A percentile compares a stretch with the other conserved stretches of the same genome.
Conservation (phyloP, 2,888 invertebrate species). For the Unio delphinus region DNA sequence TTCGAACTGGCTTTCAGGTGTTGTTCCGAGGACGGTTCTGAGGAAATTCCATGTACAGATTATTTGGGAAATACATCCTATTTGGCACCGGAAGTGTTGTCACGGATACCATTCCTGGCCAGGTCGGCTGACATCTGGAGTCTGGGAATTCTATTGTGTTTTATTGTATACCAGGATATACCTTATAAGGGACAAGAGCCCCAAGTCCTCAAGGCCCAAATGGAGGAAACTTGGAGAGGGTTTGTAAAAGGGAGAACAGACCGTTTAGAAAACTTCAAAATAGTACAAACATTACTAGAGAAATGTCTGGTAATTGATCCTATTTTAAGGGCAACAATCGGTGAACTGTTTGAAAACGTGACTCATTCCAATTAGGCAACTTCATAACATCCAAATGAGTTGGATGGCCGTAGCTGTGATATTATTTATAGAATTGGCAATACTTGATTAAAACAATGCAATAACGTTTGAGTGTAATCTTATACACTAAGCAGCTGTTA, state of each 20-base stretch:
- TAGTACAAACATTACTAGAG: too few species aligned
- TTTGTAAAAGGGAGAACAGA: conserved; percentile 5
- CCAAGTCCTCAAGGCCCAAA: conserved; percentile 17
- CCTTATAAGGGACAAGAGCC: conserved; percentile 24
- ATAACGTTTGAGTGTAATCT: too few species aligned
- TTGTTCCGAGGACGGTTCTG: not conserved
- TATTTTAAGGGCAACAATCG: too few species aligned
- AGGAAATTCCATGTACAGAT: conserved; percentile 32
- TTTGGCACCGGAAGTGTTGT: conserved; percentile 28
- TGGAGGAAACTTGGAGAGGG: conserved; percentile 14
- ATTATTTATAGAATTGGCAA: too few species aligned
- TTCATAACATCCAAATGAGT: too few species aligned
- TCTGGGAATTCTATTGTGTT: conserved; percentile 32
- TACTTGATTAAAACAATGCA: too few species aligned
- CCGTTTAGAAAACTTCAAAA: too few species aligned
- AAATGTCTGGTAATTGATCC: too few species aligned
- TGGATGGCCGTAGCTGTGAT: too few species aligned
- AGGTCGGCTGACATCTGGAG: conserved; percentile 44
- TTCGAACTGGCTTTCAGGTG: conserved; percentile 41
- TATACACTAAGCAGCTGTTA: too few species aligned
- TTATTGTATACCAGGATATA: conserved; percentile 19
- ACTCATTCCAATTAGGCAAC: too few species aligned
- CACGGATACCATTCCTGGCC: conserved; percentile 27
- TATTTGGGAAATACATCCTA: conserved; percentile 38
- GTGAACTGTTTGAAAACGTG: too few species aligned